These are phyloP conservation scores for Pararge aegeria DNA, from an alignment of 1,140 invertebrate genomes.

Conservation along the genomic window DNA sequence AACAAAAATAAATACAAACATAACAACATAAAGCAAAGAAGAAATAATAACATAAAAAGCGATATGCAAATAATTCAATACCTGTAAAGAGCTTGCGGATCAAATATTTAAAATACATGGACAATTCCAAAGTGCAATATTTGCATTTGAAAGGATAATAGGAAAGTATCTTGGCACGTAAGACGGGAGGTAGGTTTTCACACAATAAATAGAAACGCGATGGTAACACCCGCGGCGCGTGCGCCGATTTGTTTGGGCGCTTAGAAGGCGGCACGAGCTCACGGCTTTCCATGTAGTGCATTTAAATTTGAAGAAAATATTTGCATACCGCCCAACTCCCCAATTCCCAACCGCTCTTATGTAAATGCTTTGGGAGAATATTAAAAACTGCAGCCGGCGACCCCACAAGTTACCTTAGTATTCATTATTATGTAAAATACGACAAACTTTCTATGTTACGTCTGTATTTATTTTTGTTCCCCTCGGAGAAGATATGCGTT, in stretches of 20 bases:
- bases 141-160: constrained; percentile 64
- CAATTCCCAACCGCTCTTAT: constrained; percentile 65
- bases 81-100: constrained; percentile 26
- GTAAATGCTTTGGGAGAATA: constrained; percentile 64
- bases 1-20: constrained; percentile 79
- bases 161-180: constrained; percentile 48
- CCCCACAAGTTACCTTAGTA: constrained; percentile 52
- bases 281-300: constrained; percentile 37
- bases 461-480: constrained; percentile 74
- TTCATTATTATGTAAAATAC: constrained; percentile 66
- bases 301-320: constrained; percentile 74
- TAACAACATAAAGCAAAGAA: constrained; percentile 69
- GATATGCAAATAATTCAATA: constrained; percentile 69
- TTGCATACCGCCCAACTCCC: constrained; percentile 77
- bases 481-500: constrained; percentile 50
- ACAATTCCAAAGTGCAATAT: constrained; percentile 42
- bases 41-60: constrained; percentile 56
- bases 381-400: constrained; percentile 67
- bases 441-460: constrained; percentile 67
- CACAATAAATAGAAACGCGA: constrained; percentile 55
- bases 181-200: constrained; percentile 56
- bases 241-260: constrained; percentile 40
- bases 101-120: constrained; percentile 23
- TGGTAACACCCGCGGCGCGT: constrained; percentile 61
- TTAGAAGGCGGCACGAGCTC: constrained; percentile 36